These are phyloP conservation scores for Eustalomyia histrio DNA, from an alignment of 2,888 invertebrate genomes.

Conservation along the genomic window DNA sequence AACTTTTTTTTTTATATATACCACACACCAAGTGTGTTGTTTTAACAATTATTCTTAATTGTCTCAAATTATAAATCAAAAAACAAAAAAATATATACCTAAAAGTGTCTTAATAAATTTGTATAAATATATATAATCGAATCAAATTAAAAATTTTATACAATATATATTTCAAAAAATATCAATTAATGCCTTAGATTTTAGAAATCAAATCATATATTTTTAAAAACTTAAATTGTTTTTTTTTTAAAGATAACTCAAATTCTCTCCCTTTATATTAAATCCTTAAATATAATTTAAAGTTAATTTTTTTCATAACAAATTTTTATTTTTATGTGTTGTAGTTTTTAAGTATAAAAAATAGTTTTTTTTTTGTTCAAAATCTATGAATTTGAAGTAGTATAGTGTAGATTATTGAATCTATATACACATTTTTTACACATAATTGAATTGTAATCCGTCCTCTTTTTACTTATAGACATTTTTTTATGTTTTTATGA, in stretches of 20 bases:
- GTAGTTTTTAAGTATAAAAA: slow-evolving; percentile 44
- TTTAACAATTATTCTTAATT: slow-evolving; percentile 10
- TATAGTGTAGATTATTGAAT: background rate
- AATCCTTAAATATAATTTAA: background rate
- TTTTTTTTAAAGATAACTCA: slow-evolving; percentile 5
- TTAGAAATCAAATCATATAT: slow-evolving; percentile 71
- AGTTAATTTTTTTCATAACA: slow-evolving; percentile 12
- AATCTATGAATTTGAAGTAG: background rate
- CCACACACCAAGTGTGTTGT: slow-evolving; percentile 59
- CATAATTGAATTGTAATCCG: slow-evolving; percentile 48
- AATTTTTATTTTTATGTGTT: slow-evolving; percentile 16
- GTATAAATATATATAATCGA: slow-evolving; percentile 25
- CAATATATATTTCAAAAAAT: slow-evolving; percentile 33
- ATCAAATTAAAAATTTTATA: slow-evolving; percentile 66
- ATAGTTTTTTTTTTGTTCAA: background rate
- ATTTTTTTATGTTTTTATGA: slow-evolving; percentile 21
- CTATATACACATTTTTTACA: slow-evolving; percentile 1
- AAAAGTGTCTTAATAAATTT: slow-evolving; percentile 55
- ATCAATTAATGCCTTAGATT: slow-evolving; percentile 74
- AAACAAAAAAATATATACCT: slow-evolving; percentile 33
- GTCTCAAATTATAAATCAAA: slow-evolving; percentile 33
- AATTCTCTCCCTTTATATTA: slow-evolving; percentile 8
- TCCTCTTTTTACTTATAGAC: slow-evolving; percentile 47
- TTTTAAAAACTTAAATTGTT: slow-evolving; percentile 36
- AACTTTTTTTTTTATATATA: slow-evolving; percentile 3